A percentile compares a stretch with the other conserved stretches of the same genome.
These are phyloP conservation scores for Drosophila subsilvestris DNA, from an alignment of 2,888 invertebrate species.

Conservation along the genomic window DNA sequence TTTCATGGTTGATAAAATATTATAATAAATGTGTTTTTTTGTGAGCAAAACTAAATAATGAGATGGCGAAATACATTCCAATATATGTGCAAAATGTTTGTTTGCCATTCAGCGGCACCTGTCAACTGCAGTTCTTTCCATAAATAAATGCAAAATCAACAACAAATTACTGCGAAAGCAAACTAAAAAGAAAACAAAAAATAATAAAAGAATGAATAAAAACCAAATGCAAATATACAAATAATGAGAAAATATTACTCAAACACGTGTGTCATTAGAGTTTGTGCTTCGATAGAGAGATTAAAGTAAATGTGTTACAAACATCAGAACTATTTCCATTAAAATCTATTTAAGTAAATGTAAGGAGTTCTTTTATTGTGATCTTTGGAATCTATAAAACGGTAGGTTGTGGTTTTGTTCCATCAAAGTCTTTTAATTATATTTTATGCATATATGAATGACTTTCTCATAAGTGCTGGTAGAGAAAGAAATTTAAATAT, in stretches of 20 bases:
- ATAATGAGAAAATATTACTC: not conserved
- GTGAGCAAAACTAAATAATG: not conserved
- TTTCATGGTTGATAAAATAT: constrained; percentile 15
- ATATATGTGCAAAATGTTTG: constrained; percentile 27
- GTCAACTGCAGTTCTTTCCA: not conserved
- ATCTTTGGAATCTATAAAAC: not conserved
- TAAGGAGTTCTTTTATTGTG: not conserved
- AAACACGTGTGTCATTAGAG: constrained; percentile 1
- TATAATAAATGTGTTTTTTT: not conserved
- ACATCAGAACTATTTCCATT: no score
- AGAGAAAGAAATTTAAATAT: no score
- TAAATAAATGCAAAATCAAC: constrained; percentile 2
- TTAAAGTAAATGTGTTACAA: not conserved
- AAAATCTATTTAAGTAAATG: not conserved
- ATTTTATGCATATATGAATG: no score
- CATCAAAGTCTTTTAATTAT: no score
- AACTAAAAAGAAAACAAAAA: constrained; percentile 3
- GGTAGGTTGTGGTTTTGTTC: not conserved
- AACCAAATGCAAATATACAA: constrained; percentile 8
- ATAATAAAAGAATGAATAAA: constrained; percentile 1
- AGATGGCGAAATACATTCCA: not conserved
- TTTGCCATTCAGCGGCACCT: constrained; percentile 21
- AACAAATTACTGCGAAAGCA: not conserved
- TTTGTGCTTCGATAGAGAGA: not conserved
- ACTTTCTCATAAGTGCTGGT: no score